Conservation (phyloP, 1,140 invertebrate genomes). For the Zophobas morio region DNA sequence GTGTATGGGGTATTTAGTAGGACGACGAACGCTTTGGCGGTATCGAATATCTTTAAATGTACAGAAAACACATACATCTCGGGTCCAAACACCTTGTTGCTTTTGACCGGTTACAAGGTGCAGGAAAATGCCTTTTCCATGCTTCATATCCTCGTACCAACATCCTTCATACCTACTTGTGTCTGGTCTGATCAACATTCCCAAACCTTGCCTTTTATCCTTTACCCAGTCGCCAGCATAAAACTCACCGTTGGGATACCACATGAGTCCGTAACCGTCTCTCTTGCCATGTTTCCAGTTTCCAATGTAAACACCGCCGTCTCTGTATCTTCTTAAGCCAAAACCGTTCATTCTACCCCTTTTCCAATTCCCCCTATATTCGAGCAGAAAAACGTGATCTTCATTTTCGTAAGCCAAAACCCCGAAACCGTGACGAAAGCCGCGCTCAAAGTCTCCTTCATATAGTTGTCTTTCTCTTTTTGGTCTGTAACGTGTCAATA, state of each 20-base stretch:
- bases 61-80: conserved; percentile 69
- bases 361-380: conserved; percentile 71
- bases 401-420: conserved; percentile 65
- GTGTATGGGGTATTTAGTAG: conserved; percentile 73
- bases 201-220: conserved; percentile 65
- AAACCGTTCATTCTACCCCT: conserved; percentile 71
- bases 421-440: conserved; percentile 69
- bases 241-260: conserved; percentile 71
- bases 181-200: conserved; percentile 65
- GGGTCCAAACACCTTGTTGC: conserved; percentile 73
- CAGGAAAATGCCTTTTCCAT: conserved; percentile 74
- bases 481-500: conserved; percentile 50
- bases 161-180: conserved; percentile 76
- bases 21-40: conserved; percentile 70
- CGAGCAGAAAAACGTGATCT: conserved; percentile 66
- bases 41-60: conserved; percentile 72
- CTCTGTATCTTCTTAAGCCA: conserved; percentile 71
- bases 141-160: conserved; percentile 71
- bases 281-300: conserved; percentile 73
- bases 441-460: conserved; percentile 65
- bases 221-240: conserved; percentile 74
- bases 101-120: conserved; percentile 74
- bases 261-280: conserved; percentile 77
- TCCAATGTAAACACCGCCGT: conserved; percentile 75
- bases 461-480: conserved; percentile 56